A percentile compares a stretch with the other conserved stretches of the same genome.
Evolutionary conservation across 2,113 vertebrate species (phyloP).

Genomic region (Oncorhynchus nerka): DNA sequence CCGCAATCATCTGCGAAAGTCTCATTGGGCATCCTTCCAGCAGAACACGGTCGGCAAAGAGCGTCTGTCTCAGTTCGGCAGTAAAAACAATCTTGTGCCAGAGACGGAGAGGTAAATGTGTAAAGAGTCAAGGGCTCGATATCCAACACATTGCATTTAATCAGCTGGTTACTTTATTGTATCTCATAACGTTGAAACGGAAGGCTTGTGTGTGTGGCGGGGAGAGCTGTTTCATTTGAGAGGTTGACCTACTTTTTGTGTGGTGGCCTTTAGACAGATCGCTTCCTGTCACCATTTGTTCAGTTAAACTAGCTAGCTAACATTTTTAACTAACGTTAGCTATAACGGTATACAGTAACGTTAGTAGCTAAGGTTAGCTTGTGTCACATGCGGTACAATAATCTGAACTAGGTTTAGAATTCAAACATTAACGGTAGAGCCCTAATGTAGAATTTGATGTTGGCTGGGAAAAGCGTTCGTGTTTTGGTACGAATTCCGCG

Average conservation of each 20-base stretch:
- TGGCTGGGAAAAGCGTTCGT: too few species aligned
- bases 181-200: background rate
- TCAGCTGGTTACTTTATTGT: background rate
- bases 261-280: too few species aligned
- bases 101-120: slow-evolving; percentile 58
- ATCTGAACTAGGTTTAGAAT: too few species aligned
- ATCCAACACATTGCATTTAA: background rate
- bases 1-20: background rate
- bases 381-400: background rate
- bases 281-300: too few species aligned
- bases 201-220: background rate
- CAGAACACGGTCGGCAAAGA: slow-evolving; percentile 42
- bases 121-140: slow-evolving; percentile 18
- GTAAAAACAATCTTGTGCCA: slow-evolving; percentile 51
- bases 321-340: background rate
- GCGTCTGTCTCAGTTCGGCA: slow-evolving; percentile 46
- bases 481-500: too few species aligned
- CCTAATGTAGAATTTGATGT: too few species aligned
- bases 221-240: background rate
- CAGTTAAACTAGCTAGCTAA: background rate
- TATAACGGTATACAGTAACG: background rate
- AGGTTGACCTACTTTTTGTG: too few species aligned
- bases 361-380: background rate
- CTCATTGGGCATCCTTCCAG: slow-evolving; percentile 30
- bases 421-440: too few species aligned